phyloP scores from a whole-genome alignment of 1,140 invertebrate genomes.

The Hyposmocoma kahamanoa region DNA sequence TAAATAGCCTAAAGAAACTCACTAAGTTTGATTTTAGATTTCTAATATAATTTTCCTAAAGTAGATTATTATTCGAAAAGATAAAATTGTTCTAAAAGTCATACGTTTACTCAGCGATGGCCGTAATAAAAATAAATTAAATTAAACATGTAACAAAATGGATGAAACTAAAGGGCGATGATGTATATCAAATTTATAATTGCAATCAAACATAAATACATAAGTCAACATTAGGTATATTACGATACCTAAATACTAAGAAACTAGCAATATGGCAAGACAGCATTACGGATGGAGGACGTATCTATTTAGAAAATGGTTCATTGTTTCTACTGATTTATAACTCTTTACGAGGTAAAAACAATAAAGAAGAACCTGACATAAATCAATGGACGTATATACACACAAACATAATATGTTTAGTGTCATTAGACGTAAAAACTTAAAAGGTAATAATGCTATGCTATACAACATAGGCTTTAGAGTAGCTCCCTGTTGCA shows the following conservation, averaged over 20 bases:
- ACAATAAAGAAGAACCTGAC: slow-evolving; percentile 63
- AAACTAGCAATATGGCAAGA: slow-evolving; percentile 70
- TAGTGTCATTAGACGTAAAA: slow-evolving; percentile 44
- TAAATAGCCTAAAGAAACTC: too few species aligned
- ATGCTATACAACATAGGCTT: slow-evolving; percentile 15
- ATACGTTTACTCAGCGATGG: too few species aligned
- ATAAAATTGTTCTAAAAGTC: too few species aligned
- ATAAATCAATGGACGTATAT: slow-evolving; percentile 60
- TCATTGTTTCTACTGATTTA: slow-evolving; percentile 67
- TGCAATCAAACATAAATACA: slow-evolving; percentile 25
- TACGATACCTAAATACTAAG: slow-evolving; percentile 47
- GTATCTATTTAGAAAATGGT: slow-evolving; percentile 69
- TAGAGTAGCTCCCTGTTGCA: slow-evolving; percentile 52
- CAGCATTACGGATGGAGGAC: slow-evolving; percentile 66
- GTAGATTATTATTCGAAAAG: too few species aligned
- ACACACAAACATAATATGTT: slow-evolving; percentile 48
- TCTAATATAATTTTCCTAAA: too few species aligned
- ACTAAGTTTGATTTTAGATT: too few species aligned
- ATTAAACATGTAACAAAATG: too few species aligned
- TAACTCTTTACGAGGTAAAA: slow-evolving; percentile 64
- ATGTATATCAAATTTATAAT: too few species aligned
- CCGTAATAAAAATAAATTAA: too few species aligned
- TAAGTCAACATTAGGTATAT: slow-evolving; percentile 32
- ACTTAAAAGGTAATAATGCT: slow-evolving; percentile 21
- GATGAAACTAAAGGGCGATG: too few species aligned